Evolutionary conservation across 1,140 invertebrate genomes (phyloP).

Genomic region (Lamellibrachia luymesi): DNA sequence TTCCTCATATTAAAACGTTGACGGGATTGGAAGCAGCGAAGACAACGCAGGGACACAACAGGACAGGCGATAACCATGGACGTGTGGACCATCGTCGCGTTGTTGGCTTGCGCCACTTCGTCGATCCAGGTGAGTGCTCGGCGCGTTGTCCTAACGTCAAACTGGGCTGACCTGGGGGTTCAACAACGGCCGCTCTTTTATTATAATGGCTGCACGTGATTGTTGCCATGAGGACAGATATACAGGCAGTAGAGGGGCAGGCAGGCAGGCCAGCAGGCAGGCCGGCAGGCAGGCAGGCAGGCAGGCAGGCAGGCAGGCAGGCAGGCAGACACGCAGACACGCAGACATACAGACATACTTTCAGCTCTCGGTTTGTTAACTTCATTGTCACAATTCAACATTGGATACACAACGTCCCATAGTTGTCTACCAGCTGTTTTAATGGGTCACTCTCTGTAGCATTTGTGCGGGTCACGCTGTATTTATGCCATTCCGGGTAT

Average conservation of each 20-base stretch:
- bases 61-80: not conserved
- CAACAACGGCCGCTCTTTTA: not conserved
- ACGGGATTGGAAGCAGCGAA: not conserved
- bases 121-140: not conserved
- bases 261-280: too few species aligned
- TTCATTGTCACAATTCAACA: not conserved
- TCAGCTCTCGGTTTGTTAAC: not conserved
- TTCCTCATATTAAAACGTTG: not conserved
- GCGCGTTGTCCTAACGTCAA: not conserved
- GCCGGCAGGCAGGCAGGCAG: too few species aligned
- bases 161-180: not conserved
- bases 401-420: not conserved
- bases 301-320: not conserved
- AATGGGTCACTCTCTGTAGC: not conserved
- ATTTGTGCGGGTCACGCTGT: not conserved
- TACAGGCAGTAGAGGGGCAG: too few species aligned
- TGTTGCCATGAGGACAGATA: not conserved
- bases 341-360: not conserved
- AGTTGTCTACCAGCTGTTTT: not conserved
- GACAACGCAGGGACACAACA: not conserved
- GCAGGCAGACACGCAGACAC: not conserved
- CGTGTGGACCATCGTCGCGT: not conserved
- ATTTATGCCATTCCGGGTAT: not conserved
- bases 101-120: not conserved
- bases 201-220: not conserved